phyloP scores from a whole-genome alignment of 2,113 vertebrate genomes.

The Orthonyx spaldingii region DNA sequence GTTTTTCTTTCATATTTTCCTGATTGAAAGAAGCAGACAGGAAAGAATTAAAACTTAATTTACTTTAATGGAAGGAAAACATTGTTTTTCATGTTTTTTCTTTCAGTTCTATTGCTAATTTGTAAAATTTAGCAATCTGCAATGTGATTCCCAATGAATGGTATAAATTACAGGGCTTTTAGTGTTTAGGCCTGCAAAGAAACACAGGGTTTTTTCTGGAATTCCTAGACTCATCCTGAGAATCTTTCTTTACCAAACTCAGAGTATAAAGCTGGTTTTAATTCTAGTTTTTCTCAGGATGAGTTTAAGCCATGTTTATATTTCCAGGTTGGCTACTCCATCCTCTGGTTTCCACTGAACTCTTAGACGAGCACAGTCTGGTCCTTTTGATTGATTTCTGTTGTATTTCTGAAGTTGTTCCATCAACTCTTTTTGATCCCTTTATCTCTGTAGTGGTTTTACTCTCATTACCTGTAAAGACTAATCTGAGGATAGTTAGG shows the following conservation, averaged over 20 bases:
- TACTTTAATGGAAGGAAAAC: background rate
- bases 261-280: background rate
- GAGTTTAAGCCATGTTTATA: background rate
- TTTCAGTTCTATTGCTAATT: background rate
- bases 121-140: background rate
- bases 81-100: background rate
- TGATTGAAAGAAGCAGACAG: background rate
- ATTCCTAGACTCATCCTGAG: background rate
- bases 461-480: conserved; percentile 19
- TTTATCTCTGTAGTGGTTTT: conserved; percentile 17
- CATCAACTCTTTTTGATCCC: conserved; percentile 28
- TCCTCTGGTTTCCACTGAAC: background rate
- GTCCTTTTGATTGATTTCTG: conserved; percentile 28
- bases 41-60: background rate
- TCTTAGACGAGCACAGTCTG: background rate
- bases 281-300: background rate
- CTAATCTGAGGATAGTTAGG: background rate
- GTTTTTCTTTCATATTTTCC: background rate
- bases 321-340: background rate
- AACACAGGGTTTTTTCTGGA: background rate
- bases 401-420: conserved; percentile 27
- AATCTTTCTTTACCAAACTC: background rate
- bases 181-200: background rate
- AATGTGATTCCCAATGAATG: background rate
- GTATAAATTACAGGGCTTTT: background rate